phyloP scores from a whole-genome alignment of 1,140 invertebrate genomes.

The Nasonia vitripennis region DNA sequence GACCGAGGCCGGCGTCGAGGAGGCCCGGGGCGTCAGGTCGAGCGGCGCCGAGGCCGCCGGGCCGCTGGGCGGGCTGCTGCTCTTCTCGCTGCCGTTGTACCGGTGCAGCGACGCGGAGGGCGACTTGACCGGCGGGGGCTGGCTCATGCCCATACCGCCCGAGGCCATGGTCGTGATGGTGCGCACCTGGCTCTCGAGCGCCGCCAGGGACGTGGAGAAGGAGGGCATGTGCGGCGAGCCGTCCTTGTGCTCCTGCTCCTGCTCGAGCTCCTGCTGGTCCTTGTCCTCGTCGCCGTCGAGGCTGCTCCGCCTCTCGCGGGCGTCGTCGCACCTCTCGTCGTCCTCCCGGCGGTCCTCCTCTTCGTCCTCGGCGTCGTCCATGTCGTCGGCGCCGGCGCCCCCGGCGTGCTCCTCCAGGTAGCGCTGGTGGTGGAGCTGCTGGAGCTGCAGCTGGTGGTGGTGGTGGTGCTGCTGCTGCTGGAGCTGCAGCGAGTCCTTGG shows the following conservation, averaged over 20 bases:
- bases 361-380: constrained; percentile 70
- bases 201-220: constrained; percentile 85
- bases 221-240: constrained; percentile 79
- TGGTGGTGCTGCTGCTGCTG: constrained; percentile 61
- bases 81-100: constrained; percentile 76
- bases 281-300: constrained; percentile 74
- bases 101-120: constrained; percentile 66
- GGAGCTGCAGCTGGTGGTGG: constrained; percentile 60
- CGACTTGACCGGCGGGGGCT: constrained; percentile 14
- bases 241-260: constrained; percentile 79
- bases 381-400: constrained; percentile 63
- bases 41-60: constrained; percentile 65
- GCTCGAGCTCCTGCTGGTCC: constrained; percentile 78
- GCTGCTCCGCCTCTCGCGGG: constrained; percentile 57
- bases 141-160: constrained; percentile 54
- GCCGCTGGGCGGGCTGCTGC: constrained; percentile 72
- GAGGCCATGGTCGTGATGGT: constrained; percentile 78
- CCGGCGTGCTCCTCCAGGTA: constrained; percentile 69
- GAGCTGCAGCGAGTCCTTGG: constrained; percentile 62
- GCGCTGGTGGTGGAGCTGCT: constrained; percentile 66
- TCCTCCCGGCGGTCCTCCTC: constrained; percentile 70
- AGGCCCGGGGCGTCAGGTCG: constrained; percentile 71
- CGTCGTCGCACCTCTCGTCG: constrained; percentile 67
- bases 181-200: constrained; percentile 84
- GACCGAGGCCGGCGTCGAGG: constrained; percentile 70